phyloP scores from a whole-genome alignment of 2,113 vertebrate genomes.

The Dicentrarchus labrax region DNA sequence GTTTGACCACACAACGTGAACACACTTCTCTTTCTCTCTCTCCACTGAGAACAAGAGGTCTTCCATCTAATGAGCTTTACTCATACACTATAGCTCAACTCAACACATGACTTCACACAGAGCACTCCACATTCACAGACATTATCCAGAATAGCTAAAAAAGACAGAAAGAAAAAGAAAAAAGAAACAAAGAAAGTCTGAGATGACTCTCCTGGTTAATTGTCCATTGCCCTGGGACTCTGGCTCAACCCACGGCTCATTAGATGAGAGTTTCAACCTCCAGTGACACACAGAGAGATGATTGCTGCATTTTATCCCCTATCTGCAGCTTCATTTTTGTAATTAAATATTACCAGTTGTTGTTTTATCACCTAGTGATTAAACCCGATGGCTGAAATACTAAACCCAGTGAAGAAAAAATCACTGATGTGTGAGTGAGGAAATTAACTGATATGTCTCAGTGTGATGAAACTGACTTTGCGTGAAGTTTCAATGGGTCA shows the following conservation, averaged over 20 bases:
- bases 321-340: conserved; percentile 58
- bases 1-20: conserved; percentile 29
- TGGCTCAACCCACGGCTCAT: conserved; percentile 69
- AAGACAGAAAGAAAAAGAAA: conserved; percentile 14
- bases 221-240: conserved; percentile 72
- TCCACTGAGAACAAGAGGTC: conserved; percentile 16
- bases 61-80: conserved; percentile 47
- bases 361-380: conserved; percentile 67
- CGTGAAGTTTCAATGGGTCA: conserved; percentile 11
- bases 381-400: conserved; percentile 22
- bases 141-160: conserved; percentile 20
- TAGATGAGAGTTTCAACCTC: conserved; percentile 57
- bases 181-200: conserved; percentile 15
- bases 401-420: conserved; percentile 27
- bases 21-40: neutral
- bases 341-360: conserved; percentile 69
- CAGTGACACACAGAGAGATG: conserved; percentile 46
- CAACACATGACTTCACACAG: conserved; percentile 27
- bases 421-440: neutral
- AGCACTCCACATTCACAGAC: conserved; percentile 12
- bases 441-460: conserved; percentile 22
- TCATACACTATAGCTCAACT: conserved; percentile 18
- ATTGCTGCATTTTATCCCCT: conserved; percentile 53
- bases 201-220: conserved; percentile 73
- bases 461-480: conserved; percentile 16